Evolutionary conservation across 1,140 invertebrate genomes (phyloP).

Genomic region (Pectinophora gossypiella): DNA sequence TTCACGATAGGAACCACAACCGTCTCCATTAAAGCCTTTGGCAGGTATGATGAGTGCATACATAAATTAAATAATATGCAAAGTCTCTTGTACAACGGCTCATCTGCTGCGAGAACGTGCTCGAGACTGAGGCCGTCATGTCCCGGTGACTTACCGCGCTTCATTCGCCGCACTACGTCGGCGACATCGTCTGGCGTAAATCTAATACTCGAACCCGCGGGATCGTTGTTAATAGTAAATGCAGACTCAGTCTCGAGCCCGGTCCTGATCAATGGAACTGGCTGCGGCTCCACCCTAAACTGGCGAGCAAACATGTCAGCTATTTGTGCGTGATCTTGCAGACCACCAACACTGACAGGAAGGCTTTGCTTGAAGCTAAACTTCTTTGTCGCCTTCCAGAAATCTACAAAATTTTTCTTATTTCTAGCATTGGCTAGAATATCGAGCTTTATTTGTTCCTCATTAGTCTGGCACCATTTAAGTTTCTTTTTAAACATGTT

Average conservation of each 20-base stretch:
- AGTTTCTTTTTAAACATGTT: background rate
- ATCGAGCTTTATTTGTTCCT: background rate
- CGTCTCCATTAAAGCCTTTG: background rate
- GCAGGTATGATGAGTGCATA: background rate
- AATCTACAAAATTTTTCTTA: background rate
- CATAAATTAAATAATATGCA: background rate
- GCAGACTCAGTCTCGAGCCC: background rate
- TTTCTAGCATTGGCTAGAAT: background rate
- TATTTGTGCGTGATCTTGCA: background rate
- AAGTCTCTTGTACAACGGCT: background rate
- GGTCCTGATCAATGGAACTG: background rate
- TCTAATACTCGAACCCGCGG: no score
- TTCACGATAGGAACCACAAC: background rate
- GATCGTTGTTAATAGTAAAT: background rate
- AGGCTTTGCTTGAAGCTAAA: background rate
- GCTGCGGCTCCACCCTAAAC: background rate
- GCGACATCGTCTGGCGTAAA: background rate
- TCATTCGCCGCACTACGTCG: background rate
- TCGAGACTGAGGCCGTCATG: background rate
- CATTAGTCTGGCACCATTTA: background rate
- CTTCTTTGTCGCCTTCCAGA: background rate
- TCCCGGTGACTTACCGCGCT: background rate
- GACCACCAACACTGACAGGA: background rate
- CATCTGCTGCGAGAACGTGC: background rate
- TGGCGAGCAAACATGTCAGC: background rate